Evolutionary conservation across 2,797 vertebrate genomes (phyloP).

Genomic region (Eremophila alpestris): DNA sequence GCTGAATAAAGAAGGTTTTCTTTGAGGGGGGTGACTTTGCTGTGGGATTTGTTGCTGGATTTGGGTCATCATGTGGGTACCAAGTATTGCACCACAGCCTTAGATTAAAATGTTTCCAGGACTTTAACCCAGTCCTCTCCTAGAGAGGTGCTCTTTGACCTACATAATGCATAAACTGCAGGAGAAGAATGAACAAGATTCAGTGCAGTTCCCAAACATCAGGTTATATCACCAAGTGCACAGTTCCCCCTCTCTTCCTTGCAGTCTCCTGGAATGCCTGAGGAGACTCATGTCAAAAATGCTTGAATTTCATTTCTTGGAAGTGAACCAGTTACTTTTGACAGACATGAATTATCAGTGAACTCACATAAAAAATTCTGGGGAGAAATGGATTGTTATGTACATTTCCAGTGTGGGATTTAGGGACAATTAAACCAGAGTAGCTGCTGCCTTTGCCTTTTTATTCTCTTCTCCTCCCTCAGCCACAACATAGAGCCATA

Average conservation of each 20-base stretch:
- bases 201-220: not conserved
- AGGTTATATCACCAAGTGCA: not conserved
- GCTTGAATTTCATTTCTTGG: not conserved
- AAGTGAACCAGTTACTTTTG: not conserved
- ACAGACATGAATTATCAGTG: not conserved
- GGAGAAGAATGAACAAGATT: not conserved
- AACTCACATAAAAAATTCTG: not conserved
- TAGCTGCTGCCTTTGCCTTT: not conserved
- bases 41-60: conserved; percentile 26
- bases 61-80: conserved; percentile 3
- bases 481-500: not conserved
- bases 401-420: not conserved
- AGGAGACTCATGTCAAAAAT: not conserved
- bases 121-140: not conserved
- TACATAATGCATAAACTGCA: not conserved
- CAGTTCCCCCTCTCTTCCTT: not conserved
- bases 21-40: not conserved
- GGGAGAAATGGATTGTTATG: not conserved
- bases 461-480: not conserved
- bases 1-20: not conserved
- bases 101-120: conserved; percentile 16
- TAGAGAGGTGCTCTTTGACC: not conserved
- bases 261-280: not conserved
- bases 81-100: not conserved
- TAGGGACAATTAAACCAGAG: not conserved